These are phyloP conservation scores for Crotalus helleri DNA, from an alignment of 2,113 vertebrate species.

Conservation along the genomic window DNA sequence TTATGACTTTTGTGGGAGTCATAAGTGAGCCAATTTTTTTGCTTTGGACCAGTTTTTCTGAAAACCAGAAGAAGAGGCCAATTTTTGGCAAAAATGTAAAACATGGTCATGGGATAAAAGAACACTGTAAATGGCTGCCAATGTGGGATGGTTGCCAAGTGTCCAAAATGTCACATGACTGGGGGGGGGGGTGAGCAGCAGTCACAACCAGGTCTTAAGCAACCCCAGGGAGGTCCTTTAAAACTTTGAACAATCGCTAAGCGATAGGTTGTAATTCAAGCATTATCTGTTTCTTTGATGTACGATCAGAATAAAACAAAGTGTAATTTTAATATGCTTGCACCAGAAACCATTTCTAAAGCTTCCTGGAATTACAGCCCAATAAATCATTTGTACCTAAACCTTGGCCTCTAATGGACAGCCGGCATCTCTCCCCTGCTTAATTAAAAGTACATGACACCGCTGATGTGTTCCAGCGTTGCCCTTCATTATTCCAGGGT, in stretches of 20 bases:
- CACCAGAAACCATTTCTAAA: neutral
- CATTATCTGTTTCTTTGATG: neutral
- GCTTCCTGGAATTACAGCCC: neutral
- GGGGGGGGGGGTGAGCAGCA: neutral
- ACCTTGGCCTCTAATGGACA: slow-evolving; percentile 11
- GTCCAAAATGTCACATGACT: neutral
- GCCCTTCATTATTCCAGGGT: slow-evolving; percentile 27
- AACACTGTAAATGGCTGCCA: neutral
- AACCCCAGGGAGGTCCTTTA: neutral
- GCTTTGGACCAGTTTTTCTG: neutral
- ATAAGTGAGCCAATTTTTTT: neutral
- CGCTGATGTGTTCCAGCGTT: neutral
- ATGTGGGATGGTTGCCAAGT: neutral
- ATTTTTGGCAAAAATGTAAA: neutral
- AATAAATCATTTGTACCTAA: neutral
- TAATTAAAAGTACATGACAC: neutral
- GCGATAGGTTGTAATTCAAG: neutral
- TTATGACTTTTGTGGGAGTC: neutral
- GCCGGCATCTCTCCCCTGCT: slow-evolving; percentile 3
- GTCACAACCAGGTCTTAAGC: neutral
- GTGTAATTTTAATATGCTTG: neutral
- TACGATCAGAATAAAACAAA: neutral
- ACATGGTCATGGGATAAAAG: neutral
- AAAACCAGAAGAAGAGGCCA: neutral
- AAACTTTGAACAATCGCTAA: neutral